Base-by-base conservation (phyloP, 2,113 vertebrate genomes). In the Cyprinus carpio region DNA sequence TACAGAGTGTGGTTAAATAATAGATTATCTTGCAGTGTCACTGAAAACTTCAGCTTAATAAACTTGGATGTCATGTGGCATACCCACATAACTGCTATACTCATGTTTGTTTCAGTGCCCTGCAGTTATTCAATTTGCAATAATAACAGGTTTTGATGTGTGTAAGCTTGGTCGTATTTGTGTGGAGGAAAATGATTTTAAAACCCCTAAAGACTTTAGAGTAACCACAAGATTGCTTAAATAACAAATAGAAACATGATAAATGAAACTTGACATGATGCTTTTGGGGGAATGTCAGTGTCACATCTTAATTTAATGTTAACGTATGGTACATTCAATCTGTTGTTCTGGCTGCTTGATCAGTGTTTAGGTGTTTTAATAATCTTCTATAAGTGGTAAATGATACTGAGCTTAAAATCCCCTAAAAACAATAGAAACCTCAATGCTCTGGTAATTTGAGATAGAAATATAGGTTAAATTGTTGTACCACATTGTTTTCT, bases 111-210 rank as follows among this genome's bases (percentile, higher is more conserved):
- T 64, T 65, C 34, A 49, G 60, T 81, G 79, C 79, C 79, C 79
- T 81, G n/a, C 79, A 81, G 79, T 81, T 81, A 81, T 67, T 67
- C 62, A 64, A 67, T 81, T 40, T 67, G 40, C n/a, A 81, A 51
- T 81, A 81, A 81, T 81, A 64, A 67, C 60, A 46, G 60, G 79
- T 81, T 81, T 81, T 67, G 78, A 81, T 79, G 78, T 43, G n/a
- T 46, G 37, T 46, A 62, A 12, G 78, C 37, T 65, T 81, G 78
- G 60, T 43, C 25, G 49, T 79, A 79, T 79, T 62, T 79, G 56
- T 43, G 31, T 62, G 56, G 31, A 37, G 31, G 51, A 62, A 79
- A 62, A 79, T 75, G 0, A 75, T 75, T 75, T 75, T 46, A 49
- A 75, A 75, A 49, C 40, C 20, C 23, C 23, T 79, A 40, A 79